These are phyloP conservation scores for Thyatira batis DNA, from an alignment of 2,888 invertebrate genomes.

Conservation along the genomic window DNA sequence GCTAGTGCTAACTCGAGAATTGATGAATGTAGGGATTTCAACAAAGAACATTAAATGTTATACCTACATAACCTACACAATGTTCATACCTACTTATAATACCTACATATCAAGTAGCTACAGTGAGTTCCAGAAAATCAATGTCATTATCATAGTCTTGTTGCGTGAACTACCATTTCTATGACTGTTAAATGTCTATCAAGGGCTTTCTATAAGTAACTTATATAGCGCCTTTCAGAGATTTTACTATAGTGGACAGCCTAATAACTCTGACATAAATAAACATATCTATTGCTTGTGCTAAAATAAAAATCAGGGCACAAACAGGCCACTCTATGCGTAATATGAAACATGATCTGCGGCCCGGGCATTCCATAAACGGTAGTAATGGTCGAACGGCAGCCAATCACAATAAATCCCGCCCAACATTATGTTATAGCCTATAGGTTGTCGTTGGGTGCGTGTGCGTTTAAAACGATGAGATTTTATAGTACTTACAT, in stretches of 20 bases:
- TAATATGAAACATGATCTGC: constrained; percentile 61
- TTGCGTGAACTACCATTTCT: too few species aligned
- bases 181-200: too few species aligned
- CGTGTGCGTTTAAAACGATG: neutral
- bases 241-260: too few species aligned
- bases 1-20: neutral
- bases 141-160: too few species aligned
- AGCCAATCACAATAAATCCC: constrained; percentile 62
- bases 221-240: too few species aligned
- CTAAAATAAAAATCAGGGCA: constrained; percentile 3
- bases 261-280: too few species aligned
- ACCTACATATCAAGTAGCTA: too few species aligned
- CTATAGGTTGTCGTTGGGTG: constrained; percentile 4
- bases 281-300: too few species aligned
- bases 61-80: neutral
- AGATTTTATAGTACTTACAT: neutral
- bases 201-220: too few species aligned
- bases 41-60: neutral
- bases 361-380: constrained; percentile 63
- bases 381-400: constrained; percentile 52
- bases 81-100: neutral
- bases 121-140: too few species aligned
- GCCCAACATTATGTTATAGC: constrained; percentile 42
- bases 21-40: neutral
- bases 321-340: constrained; percentile 21